These are phyloP conservation scores for Oncorhynchus gorbuscha DNA, from an alignment of 2,113 vertebrate species.

Conservation along the genomic window DNA sequence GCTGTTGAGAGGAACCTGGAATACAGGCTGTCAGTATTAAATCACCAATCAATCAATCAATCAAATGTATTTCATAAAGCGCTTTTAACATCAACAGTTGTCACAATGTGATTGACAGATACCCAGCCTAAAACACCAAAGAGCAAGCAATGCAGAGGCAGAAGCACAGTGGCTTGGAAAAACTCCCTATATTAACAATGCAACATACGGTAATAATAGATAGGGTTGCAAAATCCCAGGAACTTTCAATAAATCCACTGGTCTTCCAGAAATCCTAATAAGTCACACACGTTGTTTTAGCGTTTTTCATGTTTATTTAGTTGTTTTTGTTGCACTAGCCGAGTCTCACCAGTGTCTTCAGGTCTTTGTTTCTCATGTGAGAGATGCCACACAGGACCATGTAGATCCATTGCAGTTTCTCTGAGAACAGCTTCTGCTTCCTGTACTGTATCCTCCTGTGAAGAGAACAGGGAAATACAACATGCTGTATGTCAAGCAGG, in stretches of 20 bases:
- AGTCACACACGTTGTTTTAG: background rate
- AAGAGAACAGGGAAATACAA: background rate
- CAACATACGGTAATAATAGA: too few species aligned
- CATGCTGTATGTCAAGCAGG: too few species aligned
- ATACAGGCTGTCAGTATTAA: background rate
- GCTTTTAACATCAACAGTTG: too few species aligned
- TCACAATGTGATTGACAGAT: too few species aligned
- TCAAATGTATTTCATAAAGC: background rate
- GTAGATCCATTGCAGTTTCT: conserved; percentile 20
- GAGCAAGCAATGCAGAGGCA: too few species aligned
- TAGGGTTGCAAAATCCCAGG: too few species aligned
- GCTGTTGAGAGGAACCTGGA: conserved; percentile 14
- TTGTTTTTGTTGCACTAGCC: background rate
- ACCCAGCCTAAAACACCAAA: too few species aligned
- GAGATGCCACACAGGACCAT: conserved; percentile 23
- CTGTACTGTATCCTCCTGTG: background rate
- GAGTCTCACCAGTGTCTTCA: conserved; percentile 12
- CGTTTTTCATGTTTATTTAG: too few species aligned
- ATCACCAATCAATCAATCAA: background rate
- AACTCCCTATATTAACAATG: too few species aligned
- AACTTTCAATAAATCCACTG: too few species aligned
- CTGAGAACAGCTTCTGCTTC: conserved; percentile 10
- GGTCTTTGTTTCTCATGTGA: conserved; percentile 21
- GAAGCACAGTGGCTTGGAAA: too few species aligned
- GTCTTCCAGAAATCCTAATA: too few species aligned